phyloP scores from a whole-genome alignment of 2,888 invertebrate species.

The Mesorhabditis belari region DNA sequence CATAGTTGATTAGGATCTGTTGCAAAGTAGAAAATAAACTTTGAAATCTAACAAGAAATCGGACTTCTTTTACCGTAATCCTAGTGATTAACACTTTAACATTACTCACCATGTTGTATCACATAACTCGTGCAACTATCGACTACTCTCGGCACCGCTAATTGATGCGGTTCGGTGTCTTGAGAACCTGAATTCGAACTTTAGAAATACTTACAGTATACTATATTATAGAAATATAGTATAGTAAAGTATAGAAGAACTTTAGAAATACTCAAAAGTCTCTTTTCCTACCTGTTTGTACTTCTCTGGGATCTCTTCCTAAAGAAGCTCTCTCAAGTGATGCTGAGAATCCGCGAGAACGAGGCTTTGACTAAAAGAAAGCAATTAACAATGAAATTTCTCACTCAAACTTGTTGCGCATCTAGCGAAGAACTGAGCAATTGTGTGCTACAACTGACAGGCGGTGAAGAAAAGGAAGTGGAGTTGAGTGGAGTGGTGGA shows the following conservation, averaged over 20 bases:
- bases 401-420: neutral
- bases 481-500: slow-evolving; percentile 19
- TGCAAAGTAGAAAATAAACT: too few species aligned
- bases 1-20: too few species aligned
- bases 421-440: neutral
- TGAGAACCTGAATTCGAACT: slow-evolving; percentile 3
- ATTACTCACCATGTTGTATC: slow-evolving; percentile 53
- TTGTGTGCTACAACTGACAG: slow-evolving; percentile 13
- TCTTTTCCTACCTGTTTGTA: neutral
- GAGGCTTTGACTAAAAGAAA: neutral
- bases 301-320: neutral
- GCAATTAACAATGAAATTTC: neutral
- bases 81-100: neutral
- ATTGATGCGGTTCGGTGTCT: slow-evolving; percentile 33
- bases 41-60: too few species aligned
- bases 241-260: too few species aligned
- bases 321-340: neutral
- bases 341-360: neutral
- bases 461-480: slow-evolving; percentile 15
- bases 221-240: too few species aligned
- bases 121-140: slow-evolving; percentile 55
- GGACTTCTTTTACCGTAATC: too few species aligned
- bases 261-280: neutral
- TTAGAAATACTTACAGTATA: neutral
- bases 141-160: slow-evolving; percentile 55